Base-by-base conservation (phyloP, 2,888 invertebrate species). In the Bellardia pandia region DNA sequence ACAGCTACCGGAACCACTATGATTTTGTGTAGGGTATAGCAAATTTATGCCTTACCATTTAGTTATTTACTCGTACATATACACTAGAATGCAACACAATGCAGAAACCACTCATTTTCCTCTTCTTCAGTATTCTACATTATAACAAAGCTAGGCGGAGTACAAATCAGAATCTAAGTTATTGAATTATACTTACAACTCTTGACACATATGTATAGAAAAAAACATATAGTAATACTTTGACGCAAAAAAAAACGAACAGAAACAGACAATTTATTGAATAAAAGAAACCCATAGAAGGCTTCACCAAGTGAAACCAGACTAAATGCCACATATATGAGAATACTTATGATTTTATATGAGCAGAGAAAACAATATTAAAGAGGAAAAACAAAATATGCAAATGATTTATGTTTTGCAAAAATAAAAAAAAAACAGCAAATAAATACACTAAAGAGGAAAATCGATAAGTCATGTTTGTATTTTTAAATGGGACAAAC, bases 361-460 rank as follows among this genome's bases (percentile, higher is more conserved):
- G 30, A 40, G 37, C 66, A 68, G 45, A 45, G 16, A 68, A 74
- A 74, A 81, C 33, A 66, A 75, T 48, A 68, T 45, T 45, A 14
- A 74, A 74, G 48, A 30, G 62, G 14, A 51, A 5, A n/a, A 37
- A 56, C 30, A 37, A 84, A 72, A 77, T 72, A 72, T 60, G 69
- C 51, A 79, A 76, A 66, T 66, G 14, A 53, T 66, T 42, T 23
- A 83, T 76, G 37, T 48, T 48, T 48, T 7, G n/a, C 9, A 76
- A 76, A 64, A 40, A 45, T 3, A 9, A 51, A 40, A 62, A 7
- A 8, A n/a, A n/a, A n/a, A n/a, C n/a, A n/a, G 33, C 40, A 53
- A 14, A 40, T 6, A 40, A 66, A 53, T 45, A 14, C 33, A 33
- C 16, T 5, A 9, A 66, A 40, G 23, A 11, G 1, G 9, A 56